Base-by-base conservation (phyloP, 2,113 vertebrate genomes). In the Misgurnus anguillicaudatus region DNA sequence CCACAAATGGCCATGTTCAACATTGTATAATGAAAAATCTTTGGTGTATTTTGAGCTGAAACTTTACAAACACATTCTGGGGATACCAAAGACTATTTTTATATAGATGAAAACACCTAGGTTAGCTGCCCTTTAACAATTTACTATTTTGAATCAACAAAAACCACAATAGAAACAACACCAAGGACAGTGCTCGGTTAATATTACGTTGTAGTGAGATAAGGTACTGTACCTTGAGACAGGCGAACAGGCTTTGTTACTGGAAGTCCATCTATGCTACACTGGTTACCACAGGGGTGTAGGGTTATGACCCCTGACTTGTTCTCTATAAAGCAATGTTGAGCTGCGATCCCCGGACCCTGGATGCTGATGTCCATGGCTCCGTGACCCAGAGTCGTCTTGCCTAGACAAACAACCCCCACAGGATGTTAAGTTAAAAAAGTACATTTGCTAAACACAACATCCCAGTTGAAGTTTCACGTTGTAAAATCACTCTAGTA, bases 261-360 rank as follows among this genome's bases (percentile, higher is more conserved):
- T 0, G 75, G 89, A 66, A 95, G 86, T 0, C 96, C 96, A 0
- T 99, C 97, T 0, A 98, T 75, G 62, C 93, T 73, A 0, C 98
- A 99, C 60, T 89, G 87, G 14, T 98, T 96, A 77, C 96, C 96
- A 17, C 96, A 97, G 14, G 97, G 97, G 83, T 98, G 89, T 77
- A 99, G 89, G 0, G 89, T 95, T 78, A 99, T 95, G 0, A 90
- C 86, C 41, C 96, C 96, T 2, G 61, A 88, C 0, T 69, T 74
- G 38, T 98, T 96, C 88, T 98, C 95, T 0, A 99, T 97, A 92
- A 92, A 97, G 90, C 96, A 98, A 89, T 99, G 98, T 82, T 95
- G 92, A 0, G 93, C 90, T 0, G 88, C 92, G 76, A 98, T 89
- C 1, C 95, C 96, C 0, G 94, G 89, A 3, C 98, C 97, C 85